Base-by-base conservation (phyloP, 1,140 invertebrate genomes). In the Drusus annulatus region DNA sequence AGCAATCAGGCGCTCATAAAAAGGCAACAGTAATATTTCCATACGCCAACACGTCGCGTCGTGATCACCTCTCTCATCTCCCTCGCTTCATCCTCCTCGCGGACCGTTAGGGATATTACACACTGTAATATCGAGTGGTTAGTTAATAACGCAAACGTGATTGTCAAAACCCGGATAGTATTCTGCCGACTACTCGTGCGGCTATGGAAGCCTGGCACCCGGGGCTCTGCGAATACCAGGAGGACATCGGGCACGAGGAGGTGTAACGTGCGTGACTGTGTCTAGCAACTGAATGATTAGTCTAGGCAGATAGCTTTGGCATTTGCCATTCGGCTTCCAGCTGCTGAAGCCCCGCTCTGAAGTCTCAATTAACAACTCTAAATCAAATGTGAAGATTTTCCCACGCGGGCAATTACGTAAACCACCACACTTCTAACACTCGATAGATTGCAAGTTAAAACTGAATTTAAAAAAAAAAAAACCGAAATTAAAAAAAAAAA, bases 101-200 rank as follows among this genome's bases (percentile, higher is more conserved):
- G 73, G 45, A 76, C 71, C 74, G 63, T 80, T 74, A 77, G 79
- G 58, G 36, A 50, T 54, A 77, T 80, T 78, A 75, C 69, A 65
- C 54, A 54, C 75, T 31, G 23, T 63, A 76, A 54, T 79, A 58
- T 75, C 58, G 80, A 65, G 80, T 76, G 77, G 73, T 58, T 75
- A 58, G 69, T 54, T 79, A 83, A 83, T 80, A 76, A 79, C 68
- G 68, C 54, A 73, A 45, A 76, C 82, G 82, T 83, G 82, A 83
- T 78, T 78, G 78, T 79, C 79, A 80, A 81, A 83, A 80, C 78
- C 81, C 81, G 81, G 81, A 82, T 82, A 80, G 78, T 78, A 36
- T 82, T 78, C 80, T 78, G 56, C 81, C 71, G 68, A 76, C 79
- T 71, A 25, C 63, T 68, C 17, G 76, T 68, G 80, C 80, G 76